Evolutionary conservation across 2,888 invertebrate genomes (phyloP).

Genomic region (Lithophane leautieri): DNA sequence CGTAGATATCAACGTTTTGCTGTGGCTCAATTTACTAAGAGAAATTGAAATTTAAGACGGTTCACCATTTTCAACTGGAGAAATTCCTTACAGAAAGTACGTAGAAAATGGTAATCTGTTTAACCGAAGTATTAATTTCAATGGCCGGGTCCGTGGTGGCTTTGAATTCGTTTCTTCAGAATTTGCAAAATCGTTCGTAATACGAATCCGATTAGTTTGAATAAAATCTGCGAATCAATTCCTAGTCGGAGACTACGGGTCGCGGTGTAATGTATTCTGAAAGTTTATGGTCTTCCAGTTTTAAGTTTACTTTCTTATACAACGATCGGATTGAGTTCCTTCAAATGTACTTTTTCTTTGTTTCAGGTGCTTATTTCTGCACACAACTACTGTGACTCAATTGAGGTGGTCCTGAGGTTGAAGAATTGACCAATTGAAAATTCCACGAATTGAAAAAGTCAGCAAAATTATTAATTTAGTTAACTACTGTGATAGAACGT

Average conservation of each 20-base stretch:
- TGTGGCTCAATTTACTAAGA: slow-evolving; percentile 56
- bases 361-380: slow-evolving; percentile 32
- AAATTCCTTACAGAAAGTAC: slow-evolving; percentile 54
- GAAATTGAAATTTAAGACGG: slow-evolving; percentile 63
- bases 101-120: slow-evolving; percentile 73
- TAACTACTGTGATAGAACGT: slow-evolving; percentile 6
- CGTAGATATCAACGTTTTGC: slow-evolving; percentile 58
- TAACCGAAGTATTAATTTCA: slow-evolving; percentile 79
- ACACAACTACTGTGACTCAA: slow-evolving; percentile 4
- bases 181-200: slow-evolving; percentile 78
- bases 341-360: slow-evolving; percentile 36
- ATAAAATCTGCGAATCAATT: slow-evolving; percentile 78
- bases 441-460: neutral
- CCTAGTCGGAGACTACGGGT: slow-evolving; percentile 68
- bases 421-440: neutral
- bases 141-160: slow-evolving; percentile 67
- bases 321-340: slow-evolving; percentile 29
- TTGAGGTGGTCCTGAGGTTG: neutral
- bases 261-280: slow-evolving; percentile 76
- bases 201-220: slow-evolving; percentile 79
- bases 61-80: slow-evolving; percentile 57
- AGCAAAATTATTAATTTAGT: neutral
- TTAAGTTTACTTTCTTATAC: slow-evolving; percentile 52
- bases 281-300: slow-evolving; percentile 68
- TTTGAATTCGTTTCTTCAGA: slow-evolving; percentile 74